Conservation (phyloP, 2,888 invertebrate genomes). For the Microctonus brassicae region DNA sequence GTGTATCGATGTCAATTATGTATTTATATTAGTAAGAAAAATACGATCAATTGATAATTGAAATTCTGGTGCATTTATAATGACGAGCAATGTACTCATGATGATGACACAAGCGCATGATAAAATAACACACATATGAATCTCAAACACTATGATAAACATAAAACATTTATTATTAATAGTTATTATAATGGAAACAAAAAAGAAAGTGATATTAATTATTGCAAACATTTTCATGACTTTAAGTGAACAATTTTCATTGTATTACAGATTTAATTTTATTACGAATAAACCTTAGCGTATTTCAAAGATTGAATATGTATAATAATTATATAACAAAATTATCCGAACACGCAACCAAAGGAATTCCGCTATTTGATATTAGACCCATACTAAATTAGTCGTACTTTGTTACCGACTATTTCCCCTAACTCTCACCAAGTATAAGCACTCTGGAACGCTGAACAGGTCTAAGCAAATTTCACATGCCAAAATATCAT, state of each 20-base stretch:
- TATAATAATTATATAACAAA: conserved; percentile 3
- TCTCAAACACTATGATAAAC: background rate
- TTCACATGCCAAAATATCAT: conserved; percentile 10
- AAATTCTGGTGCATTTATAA: background rate
- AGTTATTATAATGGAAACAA: too few relatives aligned
- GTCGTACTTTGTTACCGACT: background rate
- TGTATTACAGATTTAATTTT: too few relatives aligned
- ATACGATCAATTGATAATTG: conserved; percentile 22
- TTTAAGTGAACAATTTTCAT: too few relatives aligned
- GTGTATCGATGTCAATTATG: conserved; percentile 10
- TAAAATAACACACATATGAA: background rate
- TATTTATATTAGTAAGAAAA: background rate
- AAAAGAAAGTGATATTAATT: too few relatives aligned
- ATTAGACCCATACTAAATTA: background rate
- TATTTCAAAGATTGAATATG: too few relatives aligned
- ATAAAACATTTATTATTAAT: background rate
- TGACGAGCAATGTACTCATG: background rate
- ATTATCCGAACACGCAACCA: background rate
- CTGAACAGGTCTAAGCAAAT: conserved; percentile 9
- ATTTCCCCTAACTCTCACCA: background rate
- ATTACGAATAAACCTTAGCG: too few relatives aligned
- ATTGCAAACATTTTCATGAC: too few relatives aligned
- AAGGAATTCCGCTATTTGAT: background rate
- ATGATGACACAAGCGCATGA: conserved; percentile 2
- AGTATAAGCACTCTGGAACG: background rate